A percentile compares a stretch with the other conserved stretches of the same genome.
phyloP scores from a whole-genome alignment of 2,113 vertebrate genomes.

The Bambusicola thoracicus region DNA sequence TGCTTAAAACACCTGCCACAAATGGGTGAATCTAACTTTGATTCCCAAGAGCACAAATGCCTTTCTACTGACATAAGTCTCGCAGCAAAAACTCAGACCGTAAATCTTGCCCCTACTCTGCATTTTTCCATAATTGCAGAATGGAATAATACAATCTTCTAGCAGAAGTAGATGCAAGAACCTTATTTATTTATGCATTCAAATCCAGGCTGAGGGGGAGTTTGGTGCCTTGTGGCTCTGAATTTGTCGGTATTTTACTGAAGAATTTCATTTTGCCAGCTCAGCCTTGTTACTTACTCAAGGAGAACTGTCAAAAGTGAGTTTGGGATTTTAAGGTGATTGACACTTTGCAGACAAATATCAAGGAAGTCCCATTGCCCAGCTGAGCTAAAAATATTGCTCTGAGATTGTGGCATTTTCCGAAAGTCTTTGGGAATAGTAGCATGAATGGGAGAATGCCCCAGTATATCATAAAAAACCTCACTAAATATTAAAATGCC shows the following conservation, averaged over 20 bases:
- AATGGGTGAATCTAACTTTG: conserved; percentile 65
- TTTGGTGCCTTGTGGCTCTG: conserved; percentile 33
- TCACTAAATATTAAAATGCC: not conserved
- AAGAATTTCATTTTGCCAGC: conserved; percentile 41
- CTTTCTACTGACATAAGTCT: conserved; percentile 49
- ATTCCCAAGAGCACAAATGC: conserved; percentile 58
- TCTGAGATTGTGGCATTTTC: conserved; percentile 15
- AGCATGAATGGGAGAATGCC: not conserved
- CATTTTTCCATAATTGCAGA: conserved; percentile 40
- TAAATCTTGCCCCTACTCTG: conserved; percentile 18
- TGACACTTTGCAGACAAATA: conserved; percentile 1
- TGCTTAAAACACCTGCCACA: conserved; percentile 64
- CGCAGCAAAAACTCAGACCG: conserved; percentile 2
- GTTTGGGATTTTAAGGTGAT: conserved; percentile 25
- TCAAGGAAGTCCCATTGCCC: conserved; percentile 2
- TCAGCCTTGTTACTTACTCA: conserved; percentile 25
- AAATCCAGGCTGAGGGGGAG: conserved; percentile 17
- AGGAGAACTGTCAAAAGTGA: not conserved
- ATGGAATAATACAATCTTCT: not conserved
- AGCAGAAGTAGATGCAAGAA: conserved; percentile 30
- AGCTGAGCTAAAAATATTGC: not conserved
- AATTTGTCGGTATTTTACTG: not conserved
- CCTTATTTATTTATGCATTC: conserved; percentile 31
- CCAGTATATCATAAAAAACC: not conserved
- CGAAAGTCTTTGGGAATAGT: conserved; percentile 1